A percentile compares a stretch with the other conserved stretches of the same genome.
Conservation (phyloP, 2,113 vertebrate genomes). For the Datnioides undecimradiatus region DNA sequence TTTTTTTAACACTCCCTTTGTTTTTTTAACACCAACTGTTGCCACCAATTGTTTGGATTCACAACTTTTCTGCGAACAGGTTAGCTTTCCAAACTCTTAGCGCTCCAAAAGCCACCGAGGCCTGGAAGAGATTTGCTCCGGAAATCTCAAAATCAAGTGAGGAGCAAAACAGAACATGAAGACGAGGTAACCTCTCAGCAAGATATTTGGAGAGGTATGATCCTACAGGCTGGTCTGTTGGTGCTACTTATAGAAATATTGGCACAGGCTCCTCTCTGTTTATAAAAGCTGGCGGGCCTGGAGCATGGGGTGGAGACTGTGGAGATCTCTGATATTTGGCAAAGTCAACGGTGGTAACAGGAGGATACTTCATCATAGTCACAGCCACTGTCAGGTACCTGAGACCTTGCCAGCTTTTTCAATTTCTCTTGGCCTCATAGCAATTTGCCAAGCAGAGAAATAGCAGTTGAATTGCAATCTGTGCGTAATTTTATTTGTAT, state of each 20-base stretch:
- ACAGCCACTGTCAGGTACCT: slow-evolving; percentile 81
- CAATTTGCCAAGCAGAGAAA: slow-evolving; percentile 77
- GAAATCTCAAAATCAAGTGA: slow-evolving; percentile 56
- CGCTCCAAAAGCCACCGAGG: slow-evolving; percentile 26
- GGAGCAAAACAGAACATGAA: slow-evolving; percentile 68
- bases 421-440: slow-evolving; percentile 78
- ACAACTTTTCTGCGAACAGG: slow-evolving; percentile 35
- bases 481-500: slow-evolving; percentile 79
- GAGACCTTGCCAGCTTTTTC: slow-evolving; percentile 81
- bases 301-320: slow-evolving; percentile 65
- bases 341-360: slow-evolving; percentile 79
- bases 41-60: slow-evolving; percentile 46
- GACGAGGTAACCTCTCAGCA: slow-evolving; percentile 65
- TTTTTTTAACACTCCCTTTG: slow-evolving; percentile 1
- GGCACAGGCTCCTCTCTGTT: slow-evolving; percentile 66
- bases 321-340: slow-evolving; percentile 81
- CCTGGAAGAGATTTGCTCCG: slow-evolving; percentile 15
- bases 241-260: slow-evolving; percentile 71
- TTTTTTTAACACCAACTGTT: slow-evolving; percentile 45
- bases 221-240: slow-evolving; percentile 67
- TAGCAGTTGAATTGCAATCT: slow-evolving; percentile 76
- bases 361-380: slow-evolving; percentile 83
- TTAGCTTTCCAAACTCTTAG: slow-evolving; percentile 33
- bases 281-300: slow-evolving; percentile 69
- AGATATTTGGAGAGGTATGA: slow-evolving; percentile 61